Conservation (phyloP, 2,113 vertebrate species). For the Lontra canadensis region DNA sequence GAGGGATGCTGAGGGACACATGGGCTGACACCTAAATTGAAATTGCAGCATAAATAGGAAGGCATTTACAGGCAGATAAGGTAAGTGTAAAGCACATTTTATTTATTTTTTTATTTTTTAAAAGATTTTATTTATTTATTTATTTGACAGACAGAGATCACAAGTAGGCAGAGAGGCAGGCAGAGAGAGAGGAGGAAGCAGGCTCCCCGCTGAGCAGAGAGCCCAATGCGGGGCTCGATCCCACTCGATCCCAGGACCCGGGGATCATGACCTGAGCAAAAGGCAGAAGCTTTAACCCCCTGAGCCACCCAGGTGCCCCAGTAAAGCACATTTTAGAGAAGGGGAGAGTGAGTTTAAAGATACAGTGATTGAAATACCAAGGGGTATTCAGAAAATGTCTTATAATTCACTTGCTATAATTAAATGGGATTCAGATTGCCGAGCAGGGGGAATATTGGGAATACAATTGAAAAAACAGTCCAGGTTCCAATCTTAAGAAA, state of each 20-base stretch:
- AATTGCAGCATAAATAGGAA: slow-evolving; percentile 14
- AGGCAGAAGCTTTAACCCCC: too few species aligned
- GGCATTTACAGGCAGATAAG: background rate
- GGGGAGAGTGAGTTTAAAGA: background rate
- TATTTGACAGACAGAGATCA: too few species aligned
- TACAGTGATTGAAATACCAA: background rate
- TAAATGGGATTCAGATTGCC: background rate
- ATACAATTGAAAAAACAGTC: slow-evolving; percentile 2
- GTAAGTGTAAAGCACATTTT: background rate
- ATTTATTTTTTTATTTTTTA: background rate
- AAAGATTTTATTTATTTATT: too few species aligned
- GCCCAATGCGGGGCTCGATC: too few species aligned
- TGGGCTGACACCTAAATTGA: background rate
- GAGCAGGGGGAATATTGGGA: background rate
- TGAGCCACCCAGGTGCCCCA: too few species aligned
- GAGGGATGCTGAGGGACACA: background rate
- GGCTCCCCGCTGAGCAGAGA: too few species aligned
- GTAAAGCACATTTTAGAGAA: slow-evolving; percentile 10
- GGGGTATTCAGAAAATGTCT: background rate
- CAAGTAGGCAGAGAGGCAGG: too few species aligned
- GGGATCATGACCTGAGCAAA: too few species aligned
- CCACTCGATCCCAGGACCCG: too few species aligned
- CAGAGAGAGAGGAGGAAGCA: too few species aligned
- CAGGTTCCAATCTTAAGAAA: background rate
- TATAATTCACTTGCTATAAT: background rate